Evolutionary conservation across 2,888 invertebrate species (phyloP), one percentile per base, ranked within the genome.

Genomic region (Chrysolina haemoptera): DNA sequence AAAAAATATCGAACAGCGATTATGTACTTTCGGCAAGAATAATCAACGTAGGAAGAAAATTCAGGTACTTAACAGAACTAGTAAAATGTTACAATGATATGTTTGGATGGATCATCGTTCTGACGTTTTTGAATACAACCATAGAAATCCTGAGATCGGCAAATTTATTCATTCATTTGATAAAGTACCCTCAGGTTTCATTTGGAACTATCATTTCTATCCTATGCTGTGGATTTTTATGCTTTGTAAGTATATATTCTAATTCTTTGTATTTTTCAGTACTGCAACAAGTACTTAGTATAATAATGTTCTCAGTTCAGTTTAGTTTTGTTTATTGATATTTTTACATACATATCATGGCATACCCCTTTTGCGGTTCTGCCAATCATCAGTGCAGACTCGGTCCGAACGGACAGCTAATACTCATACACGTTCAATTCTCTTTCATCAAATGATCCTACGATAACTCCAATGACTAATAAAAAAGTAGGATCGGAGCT

Each of bases 51-150:
- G 68, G 48, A 62, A 72, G 50, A 35, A 27, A 68, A 22, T 68
- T 59, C 48, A 67, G 71, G 27, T 43, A 27, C n/a, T 46, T 72
- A 3, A 68, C 18, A 10, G 41, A 68, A 55, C 48, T 72, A 14
- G 62, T 55, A 18, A 50, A 72, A 48, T 67, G 48, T 59, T 65
- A 62, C 63, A 72, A 72, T 22, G 71, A 67, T 40, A 59, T 72
- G n/a, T 72, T 72, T 9, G 71, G 71, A 43, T 72, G 71, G 71
- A 62, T 67, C 6, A 67, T 72, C 35, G n/a, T 72, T 12, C 48
- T 72, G 16, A 62, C 67, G 27, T 72, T 67, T 62, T 62, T 62
- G 10, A 67, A 72, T 22, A 43, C 40, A 10, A 59, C 62, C 18
- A 40, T 62, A 14, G 55, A 68, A 62, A 59, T 68, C 18, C 67